phyloP scores from a whole-genome alignment of 2,888 invertebrate genomes.

The Philereme vetulata region DNA sequence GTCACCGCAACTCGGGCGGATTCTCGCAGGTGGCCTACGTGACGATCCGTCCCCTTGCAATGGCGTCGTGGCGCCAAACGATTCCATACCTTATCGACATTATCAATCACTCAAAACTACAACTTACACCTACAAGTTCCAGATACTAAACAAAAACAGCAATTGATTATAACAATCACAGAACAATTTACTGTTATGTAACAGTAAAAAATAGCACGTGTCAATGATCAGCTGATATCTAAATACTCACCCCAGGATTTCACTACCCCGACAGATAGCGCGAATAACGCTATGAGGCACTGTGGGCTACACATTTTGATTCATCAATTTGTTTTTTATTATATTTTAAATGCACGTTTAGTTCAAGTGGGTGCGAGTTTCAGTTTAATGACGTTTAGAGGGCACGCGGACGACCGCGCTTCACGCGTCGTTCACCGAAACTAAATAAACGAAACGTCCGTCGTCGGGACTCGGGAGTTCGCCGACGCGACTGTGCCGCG shows the following conservation, averaged over 20 bases:
- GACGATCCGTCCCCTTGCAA: constrained; percentile 74
- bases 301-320: constrained; percentile 72
- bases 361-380: constrained; percentile 62
- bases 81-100: constrained; percentile 76
- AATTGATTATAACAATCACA: constrained; percentile 26
- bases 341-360: constrained; percentile 67
- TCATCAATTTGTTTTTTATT: constrained; percentile 62
- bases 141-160: constrained; percentile 31
- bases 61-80: constrained; percentile 80
- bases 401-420: constrained; percentile 61
- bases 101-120: constrained; percentile 36
- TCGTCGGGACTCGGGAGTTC: constrained; percentile 22
- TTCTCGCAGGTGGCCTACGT: constrained; percentile 77
- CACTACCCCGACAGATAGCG: constrained; percentile 58
- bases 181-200: constrained; percentile 59
- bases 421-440: constrained; percentile 65
- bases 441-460: constrained; percentile 49
- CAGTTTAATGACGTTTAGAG: constrained; percentile 63
- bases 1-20: constrained; percentile 56
- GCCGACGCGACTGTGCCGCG: constrained; percentile 49
- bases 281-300: constrained; percentile 62
- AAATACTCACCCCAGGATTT: constrained; percentile 74
- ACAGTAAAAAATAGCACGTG: constrained; percentile 72
- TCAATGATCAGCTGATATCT: constrained; percentile 71
- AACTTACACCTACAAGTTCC: constrained; percentile 28